Evolutionary conservation across 2,888 invertebrate genomes (phyloP), one percentile per base, ranked within the genome.

Genomic region (Sipha maydis): DNA sequence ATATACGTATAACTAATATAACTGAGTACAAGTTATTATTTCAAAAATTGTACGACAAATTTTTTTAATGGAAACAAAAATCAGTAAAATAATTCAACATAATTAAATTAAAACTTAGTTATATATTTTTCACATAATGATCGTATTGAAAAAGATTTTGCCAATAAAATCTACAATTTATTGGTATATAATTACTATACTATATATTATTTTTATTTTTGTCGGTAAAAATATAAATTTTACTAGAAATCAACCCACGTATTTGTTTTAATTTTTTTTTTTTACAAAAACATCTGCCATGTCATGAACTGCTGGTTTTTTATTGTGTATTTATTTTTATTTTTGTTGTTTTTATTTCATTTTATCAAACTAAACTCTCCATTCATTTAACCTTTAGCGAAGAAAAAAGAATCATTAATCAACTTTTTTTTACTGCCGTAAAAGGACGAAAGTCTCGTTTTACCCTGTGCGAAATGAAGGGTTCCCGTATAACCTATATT

Each of bases 381-480:
- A 31, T 82, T 82, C 61, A 41, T 83, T 83, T 88, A 83, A 88
- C 75, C 83, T 88, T 83, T 88, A 34, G 48, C 34, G 48, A 69
- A 77, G 25, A 67, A 85, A 78, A 85, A 77, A 31, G 11, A 78
- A 80, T 73, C 79, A 86, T 86, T 86, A 80, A 86, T 86, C 86
- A 86, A 86, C 41, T 56, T 80, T 85, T 86, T 85, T 80, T 86
- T 86, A 61, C 80, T 38, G 71, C 56, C 86, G 28, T 86, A 28
- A 86, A 86, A 71, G 56, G 67, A 71, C 71, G 85, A 73, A 79
- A 79, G 79, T 54, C 41, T 61, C 78, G 82, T 76, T 76, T 71
- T 38, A 34, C 34, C 38, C 19, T 21, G 71, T 78, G 34, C 69
- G 69, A 54, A 85, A 85, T n/a, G 79, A 73, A 80, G 73, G 79